Base-by-base conservation (phyloP, 1,140 invertebrate genomes). In the Platorchestia sp. region DNA sequence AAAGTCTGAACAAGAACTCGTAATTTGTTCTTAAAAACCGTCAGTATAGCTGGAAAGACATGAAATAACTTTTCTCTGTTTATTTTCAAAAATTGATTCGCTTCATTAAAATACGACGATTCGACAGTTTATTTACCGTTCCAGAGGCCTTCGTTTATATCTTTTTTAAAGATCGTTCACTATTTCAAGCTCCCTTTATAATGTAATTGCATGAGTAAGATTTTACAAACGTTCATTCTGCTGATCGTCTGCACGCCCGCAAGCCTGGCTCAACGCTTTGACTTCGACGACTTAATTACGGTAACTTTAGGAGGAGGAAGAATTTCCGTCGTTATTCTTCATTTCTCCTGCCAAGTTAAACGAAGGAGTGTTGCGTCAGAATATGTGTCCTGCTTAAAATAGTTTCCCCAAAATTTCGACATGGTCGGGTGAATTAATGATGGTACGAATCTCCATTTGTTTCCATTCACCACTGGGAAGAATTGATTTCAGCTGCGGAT, bases 271-370 rank as follows among this genome's bases (percentile, higher is more conserved):
- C 41, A 42, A 41, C 10, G 36, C 87, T 27, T 42, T 5, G 87
- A 89, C 87, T 89, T 89, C 10, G 27, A 89, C 87, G 87, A 89
- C 87, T 89, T 89, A 89, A 89, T 89, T 89, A 89, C 87, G 27
- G 41, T 89, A 89, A 89, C 87, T 89, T 89, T 89, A 10, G 1
- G 42, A 42, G 87, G 41, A 89, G 87, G 87, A 89, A 89, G 41
- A 89, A 89, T 89, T 89, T 89, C 14, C 87, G 41, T 89, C n/a
- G 41, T 89, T 89, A 89, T 89, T 89, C 87, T 44, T 5, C 16
- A 41, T 89, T 89, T 89, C 87, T 6, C 87, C 42, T 27, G 5
- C 87, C 87, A 89, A 89, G 87, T 89, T 89, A 42, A 44, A 44
- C 41, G 41, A 44, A 89, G 87, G 10, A 42, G 87, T 42, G 87